Percentiles rank a stretch among this genome's conserved stretches.
Evolutionary conservation across 2,797 vertebrate species (phyloP).

Genomic region (Pseudopleuronectes americanus): DNA sequence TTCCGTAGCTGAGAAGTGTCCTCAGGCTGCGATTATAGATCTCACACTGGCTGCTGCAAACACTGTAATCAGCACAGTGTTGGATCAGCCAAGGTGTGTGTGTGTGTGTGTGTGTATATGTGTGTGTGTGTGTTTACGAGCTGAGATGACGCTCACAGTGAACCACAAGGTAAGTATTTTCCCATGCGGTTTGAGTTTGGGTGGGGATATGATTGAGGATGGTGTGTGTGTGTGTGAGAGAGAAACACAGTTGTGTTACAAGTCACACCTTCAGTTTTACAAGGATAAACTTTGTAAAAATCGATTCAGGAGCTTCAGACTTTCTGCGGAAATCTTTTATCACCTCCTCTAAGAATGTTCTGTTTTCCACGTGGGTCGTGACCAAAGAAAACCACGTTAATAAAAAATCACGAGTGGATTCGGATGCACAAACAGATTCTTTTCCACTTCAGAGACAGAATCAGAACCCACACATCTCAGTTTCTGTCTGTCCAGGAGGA

Average conservation of each 20-base stretch:
- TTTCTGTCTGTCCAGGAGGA: too few relatives aligned
- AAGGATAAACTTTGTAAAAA: background rate
- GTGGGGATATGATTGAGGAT: slow-evolving; percentile 32
- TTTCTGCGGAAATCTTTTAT: too few relatives aligned
- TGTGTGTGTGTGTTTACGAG: slow-evolving; percentile 34
- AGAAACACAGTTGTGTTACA: slow-evolving; percentile 28
- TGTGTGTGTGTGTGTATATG: slow-evolving; percentile 15
- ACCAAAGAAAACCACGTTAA: too few relatives aligned
- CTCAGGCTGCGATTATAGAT: too few relatives aligned
- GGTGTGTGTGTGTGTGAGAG: slow-evolving; percentile 3
- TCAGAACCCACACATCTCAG: too few relatives aligned
- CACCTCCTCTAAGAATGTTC: too few relatives aligned
- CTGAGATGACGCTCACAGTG: slow-evolving; percentile 47
- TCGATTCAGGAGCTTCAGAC: background rate
- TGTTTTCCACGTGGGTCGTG: too few relatives aligned
- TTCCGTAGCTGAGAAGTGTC: background rate
- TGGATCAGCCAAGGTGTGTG: background rate
- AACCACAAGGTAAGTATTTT: slow-evolving; percentile 39
- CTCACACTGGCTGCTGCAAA: slow-evolving; percentile 15
- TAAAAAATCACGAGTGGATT: too few relatives aligned
- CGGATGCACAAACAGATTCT: too few relatives aligned
- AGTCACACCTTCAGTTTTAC: slow-evolving; percentile 2
- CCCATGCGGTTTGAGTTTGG: slow-evolving; percentile 39
- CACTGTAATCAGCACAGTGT: too few relatives aligned
- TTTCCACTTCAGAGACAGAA: too few relatives aligned